phyloP scores from a whole-genome alignment of 2,888 invertebrate species.

The Alcis repandata region DNA sequence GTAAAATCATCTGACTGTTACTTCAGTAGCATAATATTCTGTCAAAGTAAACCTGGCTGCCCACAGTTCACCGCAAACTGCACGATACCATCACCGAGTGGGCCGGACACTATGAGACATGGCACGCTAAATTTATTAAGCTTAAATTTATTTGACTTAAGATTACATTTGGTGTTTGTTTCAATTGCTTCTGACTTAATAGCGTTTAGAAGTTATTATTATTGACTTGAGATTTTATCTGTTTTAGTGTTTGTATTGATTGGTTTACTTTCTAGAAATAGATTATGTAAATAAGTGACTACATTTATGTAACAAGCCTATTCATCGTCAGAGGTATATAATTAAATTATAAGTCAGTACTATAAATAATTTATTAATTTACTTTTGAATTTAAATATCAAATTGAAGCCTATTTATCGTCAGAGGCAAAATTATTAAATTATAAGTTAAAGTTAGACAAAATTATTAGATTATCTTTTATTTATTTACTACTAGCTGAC shows the following conservation, averaged over 20 bases:
- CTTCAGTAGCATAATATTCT: neutral
- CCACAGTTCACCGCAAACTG: too few relatives aligned
- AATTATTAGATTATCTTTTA: too few relatives aligned
- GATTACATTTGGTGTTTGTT: slow-evolving; percentile 18
- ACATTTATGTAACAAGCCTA: neutral
- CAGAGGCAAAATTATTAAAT: too few relatives aligned
- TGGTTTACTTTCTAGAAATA: neutral
- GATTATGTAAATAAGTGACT: neutral
- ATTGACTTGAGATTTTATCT: slow-evolving; percentile 9
- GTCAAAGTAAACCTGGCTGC: slow-evolving; percentile 20
- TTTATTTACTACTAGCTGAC: too few relatives aligned
- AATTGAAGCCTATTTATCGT: too few relatives aligned
- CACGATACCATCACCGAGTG: slow-evolving; percentile 51
- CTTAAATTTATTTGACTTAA: slow-evolving; percentile 17
- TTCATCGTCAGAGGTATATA: neutral
- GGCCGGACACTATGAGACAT: slow-evolving; percentile 18
- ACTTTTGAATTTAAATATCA: too few relatives aligned
- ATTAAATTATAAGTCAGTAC: neutral
- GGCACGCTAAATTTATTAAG: slow-evolving; percentile 14
- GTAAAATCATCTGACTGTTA: neutral
- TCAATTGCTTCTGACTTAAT: slow-evolving; percentile 15
- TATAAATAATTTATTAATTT: too few relatives aligned
- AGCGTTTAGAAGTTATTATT: slow-evolving; percentile 10
- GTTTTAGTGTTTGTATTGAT: neutral
- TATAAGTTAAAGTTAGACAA: too few relatives aligned